Conservation (phyloP, 64 coral and sea anemone species). For the Astreopora myriophthalma region DNA sequence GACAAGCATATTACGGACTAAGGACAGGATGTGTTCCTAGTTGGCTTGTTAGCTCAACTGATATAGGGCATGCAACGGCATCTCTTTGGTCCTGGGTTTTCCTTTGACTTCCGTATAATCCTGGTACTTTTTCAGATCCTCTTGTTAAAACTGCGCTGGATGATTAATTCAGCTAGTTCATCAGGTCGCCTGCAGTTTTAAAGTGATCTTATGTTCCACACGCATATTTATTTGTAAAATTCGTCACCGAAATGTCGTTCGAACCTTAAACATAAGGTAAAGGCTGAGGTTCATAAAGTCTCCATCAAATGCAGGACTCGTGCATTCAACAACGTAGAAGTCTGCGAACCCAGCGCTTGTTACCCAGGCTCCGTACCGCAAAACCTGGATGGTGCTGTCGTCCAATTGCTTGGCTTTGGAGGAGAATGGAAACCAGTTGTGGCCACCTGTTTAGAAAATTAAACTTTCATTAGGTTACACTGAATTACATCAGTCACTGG, state of each 20-base stretch:
- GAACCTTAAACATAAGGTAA: conserved; percentile 77
- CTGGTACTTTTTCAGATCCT: too few relatives aligned
- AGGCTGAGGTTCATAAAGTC: conserved; percentile 72
- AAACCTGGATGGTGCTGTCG: conserved; percentile 62
- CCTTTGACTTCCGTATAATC: too few relatives aligned
- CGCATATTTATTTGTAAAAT: not conserved
- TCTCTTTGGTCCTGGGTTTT: too few relatives aligned
- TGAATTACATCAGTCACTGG: not conserved
- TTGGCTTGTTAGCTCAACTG: too few relatives aligned
- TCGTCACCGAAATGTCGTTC: too few relatives aligned
- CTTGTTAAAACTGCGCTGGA: too few relatives aligned
- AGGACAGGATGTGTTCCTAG: too few relatives aligned
- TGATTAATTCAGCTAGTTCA: too few relatives aligned
- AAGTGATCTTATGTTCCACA: too few relatives aligned
- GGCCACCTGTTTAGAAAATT: conserved; percentile 38
- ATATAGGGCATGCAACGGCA: too few relatives aligned
- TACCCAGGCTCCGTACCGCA: conserved; percentile 66
- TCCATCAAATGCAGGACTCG: conserved; percentile 68
- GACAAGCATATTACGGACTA: too few relatives aligned
- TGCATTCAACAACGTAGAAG: conserved; percentile 76
- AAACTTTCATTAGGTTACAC: not conserved
- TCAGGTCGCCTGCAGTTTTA: too few relatives aligned
- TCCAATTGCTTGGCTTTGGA: conserved; percentile 61
- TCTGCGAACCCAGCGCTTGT: conserved; percentile 81
- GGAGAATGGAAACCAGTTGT: conserved; percentile 80